A percentile compares a stretch with the other conserved stretches of the same genome.
phyloP scores from a whole-genome alignment of 2,888 invertebrate genomes.

The Lasioglossum villosulum region DNA sequence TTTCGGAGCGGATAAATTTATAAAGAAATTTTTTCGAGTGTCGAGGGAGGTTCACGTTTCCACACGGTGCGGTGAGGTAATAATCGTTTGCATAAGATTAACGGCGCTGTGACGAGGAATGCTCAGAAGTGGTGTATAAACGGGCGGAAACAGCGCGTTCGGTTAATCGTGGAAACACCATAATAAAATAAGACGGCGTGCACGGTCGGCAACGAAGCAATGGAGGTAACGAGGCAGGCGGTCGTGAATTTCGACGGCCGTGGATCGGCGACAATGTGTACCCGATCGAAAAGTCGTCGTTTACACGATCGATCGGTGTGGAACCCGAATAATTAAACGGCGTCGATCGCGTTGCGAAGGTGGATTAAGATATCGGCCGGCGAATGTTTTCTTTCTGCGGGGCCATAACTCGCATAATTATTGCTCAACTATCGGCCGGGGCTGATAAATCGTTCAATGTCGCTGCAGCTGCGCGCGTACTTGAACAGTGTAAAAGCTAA shows the following conservation, averaged over 20 bases:
- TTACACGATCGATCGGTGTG: constrained; percentile 21
- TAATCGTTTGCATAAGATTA: not conserved
- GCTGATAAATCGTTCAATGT: constrained; percentile 52
- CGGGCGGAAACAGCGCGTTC: not conserved
- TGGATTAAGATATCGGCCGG: constrained; percentile 51
- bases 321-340: constrained; percentile 36
- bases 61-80: not conserved
- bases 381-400: constrained; percentile 31
- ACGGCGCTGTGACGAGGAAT: not conserved
- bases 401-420: constrained; percentile 49
- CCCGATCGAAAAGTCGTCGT: not conserved
- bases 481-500: not conserved
- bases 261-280: not conserved
- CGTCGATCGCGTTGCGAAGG: constrained; percentile 17
- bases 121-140: not conserved
- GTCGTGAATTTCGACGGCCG: not conserved
- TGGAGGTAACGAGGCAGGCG: not conserved
- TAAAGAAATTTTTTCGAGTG: not conserved
- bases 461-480: constrained; percentile 16
- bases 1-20: not conserved
- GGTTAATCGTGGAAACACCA: constrained; percentile 13
- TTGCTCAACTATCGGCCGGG: constrained; percentile 38
- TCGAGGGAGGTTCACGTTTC: not conserved
- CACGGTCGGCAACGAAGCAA: too few relatives aligned
- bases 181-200: not conserved